Evolutionary conservation across 2,888 invertebrate genomes (phyloP), one percentile per base, ranked within the genome.

Genomic region (Nemurella pictetii): DNA sequence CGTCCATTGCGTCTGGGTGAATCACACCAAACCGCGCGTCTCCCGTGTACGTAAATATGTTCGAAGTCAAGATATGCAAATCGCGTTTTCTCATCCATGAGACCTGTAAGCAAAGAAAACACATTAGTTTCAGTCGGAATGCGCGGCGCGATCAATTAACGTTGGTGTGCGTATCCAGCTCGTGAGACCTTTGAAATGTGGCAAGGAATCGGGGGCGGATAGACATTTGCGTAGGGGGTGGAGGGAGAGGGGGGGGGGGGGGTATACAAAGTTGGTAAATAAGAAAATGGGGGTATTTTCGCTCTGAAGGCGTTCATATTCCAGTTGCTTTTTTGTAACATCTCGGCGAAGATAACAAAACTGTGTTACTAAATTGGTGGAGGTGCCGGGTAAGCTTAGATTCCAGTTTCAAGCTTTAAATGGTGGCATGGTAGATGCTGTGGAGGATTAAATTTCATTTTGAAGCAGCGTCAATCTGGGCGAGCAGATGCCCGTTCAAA

Each of bases 21-120:
- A 95, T 92, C 0, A 96, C 96, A 88, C 96, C 95, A 92, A 97
- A 97, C 88, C 97, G 91, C 26, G 94, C 96, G 90, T 97, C 97
- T 0, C 96, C 96, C 0, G 97, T 97, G 90, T 97, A 97, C 36
- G 96, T 96, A 91, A 95, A 95, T 88, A 96, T 95, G 89, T 95
- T 94, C 20, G 95, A 95, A 0, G 97, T 97, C 86, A 97, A 92
- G 89, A 97, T 97, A 90, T 97, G 97, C 30, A 97, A 92, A 90
- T 96, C 95, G 2, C 95, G 92, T 89, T 95, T 95, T 75, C 96
- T 91, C 93, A 96, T 96, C 96, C 96, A 96, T 3, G 96, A 96
- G 74, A 96, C 94, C 96, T 96, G 92, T 5, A 90, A 90, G 84
- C 87, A 87, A 87, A 86, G 87, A 86, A 80, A 32, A 27, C 77